These are phyloP conservation scores for Shinisaurus crocodilurus DNA, from an alignment of 2,113 vertebrate genomes.

Conservation along the genomic window DNA sequence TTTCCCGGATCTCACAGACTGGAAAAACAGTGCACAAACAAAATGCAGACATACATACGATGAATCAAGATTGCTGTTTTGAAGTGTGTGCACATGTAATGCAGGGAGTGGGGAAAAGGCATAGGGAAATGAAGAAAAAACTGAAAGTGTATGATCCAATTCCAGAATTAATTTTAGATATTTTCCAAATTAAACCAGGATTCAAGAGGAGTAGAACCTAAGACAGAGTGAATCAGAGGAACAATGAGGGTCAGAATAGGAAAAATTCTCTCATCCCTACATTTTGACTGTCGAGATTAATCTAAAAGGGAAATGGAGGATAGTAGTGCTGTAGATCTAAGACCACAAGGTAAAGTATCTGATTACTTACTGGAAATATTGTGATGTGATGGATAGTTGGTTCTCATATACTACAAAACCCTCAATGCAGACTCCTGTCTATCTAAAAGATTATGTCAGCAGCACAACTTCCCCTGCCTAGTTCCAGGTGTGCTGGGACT, in stretches of 20 bases:
- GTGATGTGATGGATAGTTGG: not conserved
- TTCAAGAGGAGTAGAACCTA: not conserved
- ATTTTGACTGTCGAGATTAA: not conserved
- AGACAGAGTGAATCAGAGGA: not conserved
- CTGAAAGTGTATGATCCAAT: not conserved
- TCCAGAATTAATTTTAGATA: not conserved
- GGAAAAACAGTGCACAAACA: no score
- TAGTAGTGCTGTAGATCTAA: not conserved
- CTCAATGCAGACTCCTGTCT: not conserved
- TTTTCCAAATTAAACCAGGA: not conserved
- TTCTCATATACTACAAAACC: no score
- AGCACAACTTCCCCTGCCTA: not conserved
- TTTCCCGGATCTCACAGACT: no score
- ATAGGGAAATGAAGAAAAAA: not conserved
- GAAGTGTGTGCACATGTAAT: no score
- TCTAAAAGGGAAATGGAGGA: not conserved
- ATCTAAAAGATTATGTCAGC: not conserved
- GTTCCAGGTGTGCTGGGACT: not conserved
- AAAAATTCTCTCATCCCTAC: not conserved
- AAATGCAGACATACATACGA: no score
- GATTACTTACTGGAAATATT: not conserved
- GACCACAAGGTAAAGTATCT: not conserved
- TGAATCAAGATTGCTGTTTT: no score
- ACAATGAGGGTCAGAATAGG: not conserved
- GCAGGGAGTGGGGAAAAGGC: no score